These are phyloP conservation scores for Alces alces DNA, from an alignment of 2,113 vertebrate species.

Conservation along the genomic window DNA sequence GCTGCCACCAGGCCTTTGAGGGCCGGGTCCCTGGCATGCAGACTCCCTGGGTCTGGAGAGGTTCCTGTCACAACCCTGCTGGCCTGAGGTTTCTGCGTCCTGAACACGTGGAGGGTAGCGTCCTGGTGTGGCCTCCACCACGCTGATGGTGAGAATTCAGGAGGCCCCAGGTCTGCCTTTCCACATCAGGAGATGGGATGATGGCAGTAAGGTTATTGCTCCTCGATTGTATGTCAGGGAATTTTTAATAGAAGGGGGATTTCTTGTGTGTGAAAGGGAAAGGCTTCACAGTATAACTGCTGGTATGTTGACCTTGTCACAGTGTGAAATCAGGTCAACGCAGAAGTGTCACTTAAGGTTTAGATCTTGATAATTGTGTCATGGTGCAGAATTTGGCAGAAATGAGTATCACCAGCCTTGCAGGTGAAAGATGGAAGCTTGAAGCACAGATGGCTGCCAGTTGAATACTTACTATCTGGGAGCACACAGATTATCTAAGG, in stretches of 20 bases:
- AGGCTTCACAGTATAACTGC: not conserved
- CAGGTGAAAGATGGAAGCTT: not conserved
- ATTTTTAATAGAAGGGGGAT: not conserved
- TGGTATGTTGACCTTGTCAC: not conserved
- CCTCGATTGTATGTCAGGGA: not conserved
- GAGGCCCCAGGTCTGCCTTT: not conserved
- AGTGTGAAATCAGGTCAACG: not conserved
- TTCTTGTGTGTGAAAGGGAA: not conserved
- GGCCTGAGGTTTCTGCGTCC: not conserved
- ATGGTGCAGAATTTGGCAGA: not conserved
- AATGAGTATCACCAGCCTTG: not conserved
- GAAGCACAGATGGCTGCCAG: not conserved
- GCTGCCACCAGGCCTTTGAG: not conserved
- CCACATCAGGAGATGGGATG: not conserved
- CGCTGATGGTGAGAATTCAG: not conserved
- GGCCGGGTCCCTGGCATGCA: not conserved
- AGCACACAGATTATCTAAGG: not conserved
- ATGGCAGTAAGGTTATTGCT: not conserved
- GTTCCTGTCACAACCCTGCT: not conserved
- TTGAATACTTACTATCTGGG: not conserved
- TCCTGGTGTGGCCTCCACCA: not conserved
- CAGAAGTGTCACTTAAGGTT: not conserved
- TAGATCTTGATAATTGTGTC: not conserved
- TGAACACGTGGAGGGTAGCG: not conserved
- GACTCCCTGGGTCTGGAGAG: not conserved